Evolutionary conservation across 1,140 invertebrate species (phyloP), one percentile per base, ranked within the genome.

Genomic region (Vanessa tameamea): DNA sequence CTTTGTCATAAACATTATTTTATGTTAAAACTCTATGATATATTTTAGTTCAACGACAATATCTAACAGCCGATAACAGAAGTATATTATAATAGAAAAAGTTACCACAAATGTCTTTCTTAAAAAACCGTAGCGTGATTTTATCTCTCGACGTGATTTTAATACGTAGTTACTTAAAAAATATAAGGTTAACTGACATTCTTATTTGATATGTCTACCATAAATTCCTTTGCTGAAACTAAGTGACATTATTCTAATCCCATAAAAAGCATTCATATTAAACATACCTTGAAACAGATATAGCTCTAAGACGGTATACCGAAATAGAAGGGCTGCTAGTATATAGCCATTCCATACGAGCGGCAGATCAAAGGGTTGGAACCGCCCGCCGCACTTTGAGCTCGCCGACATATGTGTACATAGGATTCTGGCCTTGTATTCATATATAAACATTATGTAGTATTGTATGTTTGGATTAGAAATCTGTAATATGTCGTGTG

Each of bases 361-460:
- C 78, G 77, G 77, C 73, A 82, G 81, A 82, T 85, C 83, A 85
- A 85, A 85, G 81, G 81, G 79, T 78, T 78, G 57, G 64, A 73
- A 71, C 73, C 78, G 77, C 61, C 77, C 69, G 81, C 70, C 79
- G 73, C 78, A 78, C 83, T 85, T 83, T 85, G 83, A 82, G 77
- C 77, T 69, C 55, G 75, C 81, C 82, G 81, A 65, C 77, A 57
- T 72, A 74, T 73, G 57, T 68, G 53, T 67, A 68, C 63, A 66
- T 70, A 69, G 66, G 50, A 75, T 59, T 64, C 72, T 55, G 72
- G 43, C 43, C 55, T 70, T 55, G 26, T 75, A 57, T 69, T 69
- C 61, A 48, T 75, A 75, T 72, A 66, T 63, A 66, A 14, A 55
- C 48, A 12, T 69, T 69, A 74, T 69, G 43, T 43, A 43, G 37